Base-by-base conservation (phyloP, 2,888 invertebrate genomes). In the Drosophila bunnanda region DNA sequence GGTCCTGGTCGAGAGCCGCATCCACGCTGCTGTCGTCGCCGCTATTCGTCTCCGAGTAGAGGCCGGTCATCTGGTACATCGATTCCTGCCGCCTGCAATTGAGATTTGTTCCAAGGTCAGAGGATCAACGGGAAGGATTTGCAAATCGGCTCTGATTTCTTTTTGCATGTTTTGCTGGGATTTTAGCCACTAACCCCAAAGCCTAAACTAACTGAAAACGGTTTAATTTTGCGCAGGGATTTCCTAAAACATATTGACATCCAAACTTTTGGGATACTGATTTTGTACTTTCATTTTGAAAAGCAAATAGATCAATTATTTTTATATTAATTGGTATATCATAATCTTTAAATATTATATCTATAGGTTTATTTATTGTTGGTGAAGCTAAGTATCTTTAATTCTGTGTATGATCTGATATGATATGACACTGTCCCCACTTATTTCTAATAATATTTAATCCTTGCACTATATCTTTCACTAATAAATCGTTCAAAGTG, bases 41-140 rank as follows among this genome's bases (percentile, higher is more conserved):
- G 64, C 92, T 92, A 80, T 95, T 94, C 36, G 95, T 94, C 90
- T 96, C 96, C 71, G 96, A 96, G 92, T 97, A 97, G 68, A 97
- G 93, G 34, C 96, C 96, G 48, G 96, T 97, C 96, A 96, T 96
- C 80, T 96, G 96, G 92, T 97, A 97, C 96, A 96, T 96, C 89
- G 96, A 96, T 92, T 97, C 96, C 94, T 96, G 96, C 92, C 96
- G 94, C 91, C 96, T 94, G 92, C 59, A 83, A 86, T 30, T 30
- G 52, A 67, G 54, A 67, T 38, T 38, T 25, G 17, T 32, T 25
- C 44, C n/a, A 44, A 46, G 67, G 67, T 66, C 66, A 69, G 57
- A 72, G 52, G 69, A 60, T 59, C 46, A 60, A 38, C 50, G 36
- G 36, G 39, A 34, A 9, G 44, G 39, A 25, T 54, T 22, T 25